Conservation (phyloP, 2,888 invertebrate species). For the Amphipoea lucens region DNA sequence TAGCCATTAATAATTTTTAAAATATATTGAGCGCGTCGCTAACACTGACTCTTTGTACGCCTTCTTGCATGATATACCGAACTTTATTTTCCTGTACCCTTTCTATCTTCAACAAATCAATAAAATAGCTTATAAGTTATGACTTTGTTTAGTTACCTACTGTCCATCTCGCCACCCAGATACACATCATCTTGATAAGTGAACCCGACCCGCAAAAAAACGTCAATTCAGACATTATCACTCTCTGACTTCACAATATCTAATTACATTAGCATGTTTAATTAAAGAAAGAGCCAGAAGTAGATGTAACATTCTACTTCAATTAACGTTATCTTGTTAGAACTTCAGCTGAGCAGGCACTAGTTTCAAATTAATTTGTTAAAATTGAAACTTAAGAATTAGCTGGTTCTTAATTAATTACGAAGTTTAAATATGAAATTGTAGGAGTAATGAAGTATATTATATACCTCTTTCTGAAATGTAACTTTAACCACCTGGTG, state of each 20-base stretch:
- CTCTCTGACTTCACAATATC: constrained; percentile 11
- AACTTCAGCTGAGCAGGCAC: constrained; percentile 35
- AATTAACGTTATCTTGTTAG: constrained; percentile 50
- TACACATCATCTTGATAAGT: not conserved
- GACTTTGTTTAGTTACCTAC: not conserved
- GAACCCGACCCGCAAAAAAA: not conserved
- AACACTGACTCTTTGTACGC: no score
- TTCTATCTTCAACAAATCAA: no score
- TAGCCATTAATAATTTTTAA: no score
- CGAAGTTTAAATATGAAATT: constrained; percentile 29
- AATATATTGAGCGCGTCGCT: no score
- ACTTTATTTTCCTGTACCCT: no score
- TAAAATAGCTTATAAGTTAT: no score
- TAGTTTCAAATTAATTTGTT: constrained; percentile 55
- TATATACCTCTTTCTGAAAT: not conserved
- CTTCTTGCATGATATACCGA: no score
- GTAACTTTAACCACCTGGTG: not conserved
- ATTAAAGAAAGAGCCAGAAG: constrained; percentile 31
- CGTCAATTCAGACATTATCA: not conserved
- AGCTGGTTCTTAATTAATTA: constrained; percentile 36
- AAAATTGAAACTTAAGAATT: constrained; percentile 23
- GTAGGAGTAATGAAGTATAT: not conserved
- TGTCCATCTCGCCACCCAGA: not conserved
- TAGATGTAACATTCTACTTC: constrained; percentile 27
- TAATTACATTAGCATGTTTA: constrained; percentile 41